Evolutionary conservation across 2,888 invertebrate genomes (phyloP).

Genomic region (Rotaria magnacalcarata): DNA sequence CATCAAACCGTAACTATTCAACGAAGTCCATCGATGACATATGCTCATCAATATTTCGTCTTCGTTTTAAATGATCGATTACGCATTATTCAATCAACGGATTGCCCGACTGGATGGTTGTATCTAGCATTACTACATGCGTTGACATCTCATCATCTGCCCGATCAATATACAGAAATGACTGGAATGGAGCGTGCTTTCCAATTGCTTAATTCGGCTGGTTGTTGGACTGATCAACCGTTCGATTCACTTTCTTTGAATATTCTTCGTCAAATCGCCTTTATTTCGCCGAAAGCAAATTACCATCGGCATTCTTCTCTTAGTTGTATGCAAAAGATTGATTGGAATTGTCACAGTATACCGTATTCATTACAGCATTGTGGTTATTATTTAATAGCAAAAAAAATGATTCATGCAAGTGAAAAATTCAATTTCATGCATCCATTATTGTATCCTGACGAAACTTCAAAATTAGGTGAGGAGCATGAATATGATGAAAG

Average conservation of each 20-base stretch:
- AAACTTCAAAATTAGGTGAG: neutral
- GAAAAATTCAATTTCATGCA: constrained; percentile 3
- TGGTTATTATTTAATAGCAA: neutral
- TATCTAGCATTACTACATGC: neutral
- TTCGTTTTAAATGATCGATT: neutral
- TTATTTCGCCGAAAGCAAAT: neutral
- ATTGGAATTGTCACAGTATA: neutral
- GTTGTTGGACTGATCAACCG: constrained; percentile 13
- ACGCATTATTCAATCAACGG: neutral
- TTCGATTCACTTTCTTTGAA: neutral
- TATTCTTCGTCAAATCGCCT: neutral
- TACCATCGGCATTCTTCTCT: neutral
- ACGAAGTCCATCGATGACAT: neutral
- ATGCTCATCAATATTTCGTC: neutral
- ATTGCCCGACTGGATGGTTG: neutral
- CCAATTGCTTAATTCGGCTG: neutral
- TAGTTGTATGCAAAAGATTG: neutral
- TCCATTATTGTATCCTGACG: neutral
- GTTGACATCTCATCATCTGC: neutral
- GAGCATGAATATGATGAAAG: neutral
- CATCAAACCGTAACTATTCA: neutral
- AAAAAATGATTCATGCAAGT: neutral
- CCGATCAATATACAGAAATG: neutral
- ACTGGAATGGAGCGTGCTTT: constrained; percentile 21
- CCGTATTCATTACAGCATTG: constrained; percentile 7